Conservation (phyloP, 2,113 vertebrate genomes). For the Haliaeetus leucogaster region DNA sequence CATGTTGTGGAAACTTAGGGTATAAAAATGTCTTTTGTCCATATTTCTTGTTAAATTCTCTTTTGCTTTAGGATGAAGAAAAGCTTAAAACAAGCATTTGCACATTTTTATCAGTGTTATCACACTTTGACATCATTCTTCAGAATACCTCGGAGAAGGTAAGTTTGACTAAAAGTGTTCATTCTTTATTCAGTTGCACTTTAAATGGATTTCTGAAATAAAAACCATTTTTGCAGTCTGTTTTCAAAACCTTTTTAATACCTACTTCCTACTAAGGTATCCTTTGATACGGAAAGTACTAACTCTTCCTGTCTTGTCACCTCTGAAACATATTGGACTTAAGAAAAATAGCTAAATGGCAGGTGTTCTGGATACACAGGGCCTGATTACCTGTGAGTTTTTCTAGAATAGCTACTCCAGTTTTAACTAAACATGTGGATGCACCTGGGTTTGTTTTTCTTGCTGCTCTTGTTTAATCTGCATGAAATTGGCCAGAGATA, state of each 20-base stretch:
- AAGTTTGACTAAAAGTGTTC: not conserved
- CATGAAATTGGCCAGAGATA: not conserved
- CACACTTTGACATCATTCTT: constrained; percentile 84
- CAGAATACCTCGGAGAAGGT: constrained; percentile 82
- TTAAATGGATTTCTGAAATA: not conserved
- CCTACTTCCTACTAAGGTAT: not conserved
- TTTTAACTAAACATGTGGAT: not conserved
- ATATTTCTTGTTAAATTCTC: not conserved
- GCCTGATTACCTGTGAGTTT: not conserved
- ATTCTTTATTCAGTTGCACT: not conserved
- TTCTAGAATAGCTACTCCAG: not conserved
- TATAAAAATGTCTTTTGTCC: not conserved
- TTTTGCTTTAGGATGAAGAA: constrained; percentile 82
- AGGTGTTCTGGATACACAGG: not conserved
- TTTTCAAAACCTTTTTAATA: not conserved
- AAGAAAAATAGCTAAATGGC: not conserved
- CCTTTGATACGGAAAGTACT: not conserved
- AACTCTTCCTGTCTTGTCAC: not conserved
- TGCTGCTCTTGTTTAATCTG: not conserved
- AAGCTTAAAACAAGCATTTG: constrained; percentile 90
- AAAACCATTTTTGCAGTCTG: not conserved
- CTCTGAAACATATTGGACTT: not conserved
- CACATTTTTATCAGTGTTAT: constrained; percentile 89
- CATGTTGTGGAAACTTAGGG: not conserved
- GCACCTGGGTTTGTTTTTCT: not conserved